A percentile compares a stretch with the other conserved stretches of the same genome.
phyloP scores from a whole-genome alignment of 2,113 vertebrate species.

The Phylloscopus trochiloides region DNA sequence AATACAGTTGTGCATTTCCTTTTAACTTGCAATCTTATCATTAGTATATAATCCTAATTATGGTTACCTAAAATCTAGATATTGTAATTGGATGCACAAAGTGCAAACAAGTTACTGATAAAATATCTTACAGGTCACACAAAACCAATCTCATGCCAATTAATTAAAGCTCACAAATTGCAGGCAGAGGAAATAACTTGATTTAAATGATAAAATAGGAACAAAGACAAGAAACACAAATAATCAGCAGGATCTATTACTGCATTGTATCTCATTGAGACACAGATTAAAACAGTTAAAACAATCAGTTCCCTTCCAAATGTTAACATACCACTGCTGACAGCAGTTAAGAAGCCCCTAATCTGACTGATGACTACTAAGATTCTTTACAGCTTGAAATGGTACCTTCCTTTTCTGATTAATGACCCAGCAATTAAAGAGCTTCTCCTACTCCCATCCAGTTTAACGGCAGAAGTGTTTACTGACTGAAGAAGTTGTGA shows the following conservation, averaged over 20 bases:
- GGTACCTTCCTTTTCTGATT: neutral
- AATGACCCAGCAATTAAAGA: neutral
- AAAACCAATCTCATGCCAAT: neutral
- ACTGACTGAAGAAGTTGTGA: neutral
- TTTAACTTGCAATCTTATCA: neutral
- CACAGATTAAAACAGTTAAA: neutral
- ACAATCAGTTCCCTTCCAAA: neutral
- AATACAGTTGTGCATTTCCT: neutral
- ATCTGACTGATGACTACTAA: neutral
- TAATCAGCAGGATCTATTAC: neutral
- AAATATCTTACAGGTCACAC: neutral
- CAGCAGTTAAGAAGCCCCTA: neutral
- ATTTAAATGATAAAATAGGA: conserved; percentile 6
- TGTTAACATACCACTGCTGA: neutral
- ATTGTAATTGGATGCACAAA: conserved; percentile 13
- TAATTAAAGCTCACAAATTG: conserved; percentile 14
- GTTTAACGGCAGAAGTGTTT: neutral
- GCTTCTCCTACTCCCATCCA: neutral
- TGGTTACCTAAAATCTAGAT: neutral
- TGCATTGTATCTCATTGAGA: neutral
- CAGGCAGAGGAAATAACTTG: neutral
- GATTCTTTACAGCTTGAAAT: neutral
- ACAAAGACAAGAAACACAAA: neutral
- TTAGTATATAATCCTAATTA: neutral
- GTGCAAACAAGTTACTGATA: neutral